A percentile compares a stretch with the other conserved stretches of the same genome.
Conservation (phyloP, 2,113 vertebrate genomes). For the Rynchops niger region DNA sequence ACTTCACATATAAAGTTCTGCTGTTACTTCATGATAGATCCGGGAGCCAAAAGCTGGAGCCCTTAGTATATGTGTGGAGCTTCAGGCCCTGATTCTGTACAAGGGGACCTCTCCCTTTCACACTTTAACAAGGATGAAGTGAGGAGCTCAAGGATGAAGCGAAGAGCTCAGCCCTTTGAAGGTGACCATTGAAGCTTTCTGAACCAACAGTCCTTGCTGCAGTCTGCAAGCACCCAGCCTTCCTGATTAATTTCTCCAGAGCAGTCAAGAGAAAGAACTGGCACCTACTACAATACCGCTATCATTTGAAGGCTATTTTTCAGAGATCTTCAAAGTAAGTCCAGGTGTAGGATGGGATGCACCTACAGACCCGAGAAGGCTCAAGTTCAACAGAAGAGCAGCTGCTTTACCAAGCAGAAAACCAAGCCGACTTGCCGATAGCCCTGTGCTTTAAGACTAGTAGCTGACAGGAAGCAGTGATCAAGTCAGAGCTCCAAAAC, state of each 20-base stretch:
- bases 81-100: not conserved
- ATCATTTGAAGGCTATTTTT: not conserved
- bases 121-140: not conserved
- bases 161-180: not conserved
- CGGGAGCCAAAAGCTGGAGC: not conserved
- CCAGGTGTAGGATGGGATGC: not conserved
- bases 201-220: not conserved
- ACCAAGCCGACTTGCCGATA: not conserved
- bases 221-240: not conserved
- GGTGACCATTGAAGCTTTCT: not conserved
- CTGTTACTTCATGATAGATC: not conserved
- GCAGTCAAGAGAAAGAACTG: not conserved
- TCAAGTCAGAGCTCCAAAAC: not conserved
- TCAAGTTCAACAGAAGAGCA: not conserved
- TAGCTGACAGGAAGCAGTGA: not conserved
- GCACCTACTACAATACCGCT: not conserved
- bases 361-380: not conserved
- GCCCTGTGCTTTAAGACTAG: not conserved
- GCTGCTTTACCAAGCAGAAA: not conserved
- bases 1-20: not conserved
- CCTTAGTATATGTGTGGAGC: fast-evolving
- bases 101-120: not conserved
- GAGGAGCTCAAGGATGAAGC: not conserved
- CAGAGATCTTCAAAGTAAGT: not conserved
- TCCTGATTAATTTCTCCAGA: not conserved